These are phyloP conservation scores for Sphecodes monilicornis DNA, from an alignment of 2,888 invertebrate species.

Conservation along the genomic window DNA sequence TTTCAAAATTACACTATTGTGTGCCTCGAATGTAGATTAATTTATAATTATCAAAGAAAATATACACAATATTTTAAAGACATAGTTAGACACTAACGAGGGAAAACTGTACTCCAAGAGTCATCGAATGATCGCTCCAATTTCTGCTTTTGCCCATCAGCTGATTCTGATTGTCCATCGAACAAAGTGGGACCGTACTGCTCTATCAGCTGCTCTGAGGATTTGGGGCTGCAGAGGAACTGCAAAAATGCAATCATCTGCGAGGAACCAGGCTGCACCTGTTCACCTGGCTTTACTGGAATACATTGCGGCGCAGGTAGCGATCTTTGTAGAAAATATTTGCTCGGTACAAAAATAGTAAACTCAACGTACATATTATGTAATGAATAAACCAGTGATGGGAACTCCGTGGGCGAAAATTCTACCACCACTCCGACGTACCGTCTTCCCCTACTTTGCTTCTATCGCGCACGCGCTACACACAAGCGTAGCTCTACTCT, in stretches of 20 bases:
- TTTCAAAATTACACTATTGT: too few species aligned
- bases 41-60: too few species aligned
- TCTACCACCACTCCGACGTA: too few species aligned
- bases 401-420: too few species aligned
- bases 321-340: neutral
- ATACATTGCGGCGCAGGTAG: constrained; percentile 57
- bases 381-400: too few species aligned
- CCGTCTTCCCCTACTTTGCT: too few species aligned
- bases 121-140: neutral
- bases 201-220: constrained; percentile 36
- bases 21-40: too few species aligned
- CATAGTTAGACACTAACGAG: too few species aligned
- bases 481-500: too few species aligned
- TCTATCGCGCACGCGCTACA: too few species aligned
- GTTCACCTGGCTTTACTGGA: constrained; percentile 63
- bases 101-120: too few species aligned
- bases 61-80: neutral
- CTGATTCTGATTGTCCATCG: constrained; percentile 50
- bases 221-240: neutral
- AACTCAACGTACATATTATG: too few species aligned
- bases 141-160: constrained; percentile 20
- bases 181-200: constrained; percentile 66
- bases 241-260: constrained; percentile 64
- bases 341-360: neutral
- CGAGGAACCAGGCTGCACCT: constrained; percentile 66